phyloP scores from a whole-genome alignment of 2,888 invertebrate genomes.

The Lasioglossum pauxillum region DNA sequence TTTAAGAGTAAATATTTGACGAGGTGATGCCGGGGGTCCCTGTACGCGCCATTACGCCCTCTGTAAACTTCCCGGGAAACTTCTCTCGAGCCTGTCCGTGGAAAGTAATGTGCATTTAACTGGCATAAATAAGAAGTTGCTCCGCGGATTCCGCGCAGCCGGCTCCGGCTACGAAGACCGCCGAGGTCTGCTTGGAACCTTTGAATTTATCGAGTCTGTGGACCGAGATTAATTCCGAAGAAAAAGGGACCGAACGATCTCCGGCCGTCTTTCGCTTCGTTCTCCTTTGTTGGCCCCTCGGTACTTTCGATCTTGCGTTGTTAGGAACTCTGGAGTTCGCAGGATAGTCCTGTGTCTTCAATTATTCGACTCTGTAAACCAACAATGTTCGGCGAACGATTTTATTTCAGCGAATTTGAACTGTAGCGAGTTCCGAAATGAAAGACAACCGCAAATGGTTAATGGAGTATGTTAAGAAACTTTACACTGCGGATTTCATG shows the following conservation, averaged over 20 bases:
- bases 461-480: too few species aligned
- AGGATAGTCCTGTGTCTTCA: not conserved
- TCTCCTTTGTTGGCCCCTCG: not conserved
- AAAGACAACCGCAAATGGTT: too few species aligned
- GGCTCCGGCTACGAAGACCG: constrained; percentile 31
- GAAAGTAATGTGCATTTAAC: constrained; percentile 68
- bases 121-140: constrained; percentile 69
- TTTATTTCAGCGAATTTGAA: too few species aligned
- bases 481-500: too few species aligned
- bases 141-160: constrained; percentile 51
- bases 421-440: too few species aligned
- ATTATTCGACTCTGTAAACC: not conserved
- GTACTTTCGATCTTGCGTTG: not conserved
- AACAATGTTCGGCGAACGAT: not conserved
- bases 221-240: constrained; percentile 43
- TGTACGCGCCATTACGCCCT: constrained; percentile 65
- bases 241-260: not conserved
- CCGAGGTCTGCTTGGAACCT: constrained; percentile 1
- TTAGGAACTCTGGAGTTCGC: not conserved
- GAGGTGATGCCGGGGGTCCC: constrained; percentile 51
- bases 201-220: constrained; percentile 61
- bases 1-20: constrained; percentile 68
- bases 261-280: not conserved
- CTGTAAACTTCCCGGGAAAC: constrained; percentile 61
- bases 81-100: constrained; percentile 57